A percentile compares a stretch with the other conserved stretches of the same genome.
Conservation (phyloP, 2,797 vertebrate species). For the Helostoma temminkii region DNA sequence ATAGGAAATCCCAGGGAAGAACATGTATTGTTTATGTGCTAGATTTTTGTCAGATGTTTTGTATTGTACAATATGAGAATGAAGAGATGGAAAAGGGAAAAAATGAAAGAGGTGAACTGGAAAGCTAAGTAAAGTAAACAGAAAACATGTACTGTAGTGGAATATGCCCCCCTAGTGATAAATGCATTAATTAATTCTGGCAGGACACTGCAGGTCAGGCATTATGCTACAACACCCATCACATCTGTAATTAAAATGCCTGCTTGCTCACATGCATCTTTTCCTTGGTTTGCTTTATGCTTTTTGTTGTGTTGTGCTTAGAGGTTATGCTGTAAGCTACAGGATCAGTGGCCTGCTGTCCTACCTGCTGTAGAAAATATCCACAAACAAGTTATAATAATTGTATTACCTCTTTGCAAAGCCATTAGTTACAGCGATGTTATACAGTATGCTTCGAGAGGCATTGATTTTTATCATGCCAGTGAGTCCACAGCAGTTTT, state of each 20-base stretch:
- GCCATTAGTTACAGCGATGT: not conserved
- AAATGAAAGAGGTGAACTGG: not conserved
- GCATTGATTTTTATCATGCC: not conserved
- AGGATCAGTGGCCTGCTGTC: conserved; percentile 1
- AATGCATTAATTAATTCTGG: not conserved
- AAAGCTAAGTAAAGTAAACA: conserved; percentile 2
- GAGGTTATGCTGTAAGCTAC: conserved; percentile 4
- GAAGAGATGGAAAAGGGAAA: not conserved
- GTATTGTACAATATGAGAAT: not conserved
- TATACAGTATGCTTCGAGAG: not conserved
- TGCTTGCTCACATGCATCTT: not conserved
- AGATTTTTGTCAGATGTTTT: conserved; percentile 23
- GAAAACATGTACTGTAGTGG: not conserved
- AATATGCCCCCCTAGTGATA: not conserved
- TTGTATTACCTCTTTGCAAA: not conserved
- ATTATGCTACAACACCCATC: not conserved
- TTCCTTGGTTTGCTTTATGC: too few relatives aligned
- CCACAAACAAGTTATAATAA: not conserved
- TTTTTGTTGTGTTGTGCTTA: not conserved
- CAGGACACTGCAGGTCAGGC: not conserved
- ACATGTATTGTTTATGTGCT: conserved; percentile 15
- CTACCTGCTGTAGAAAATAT: conserved; percentile 3
- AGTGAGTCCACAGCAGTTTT: not conserved
- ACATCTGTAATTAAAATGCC: conserved; percentile 6
- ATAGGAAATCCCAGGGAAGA: conserved; percentile 6